A percentile compares a stretch with the other conserved stretches of the same genome.
phyloP scores from a whole-genome alignment of 1,140 invertebrate genomes.

The Drosophila leontia region DNA sequence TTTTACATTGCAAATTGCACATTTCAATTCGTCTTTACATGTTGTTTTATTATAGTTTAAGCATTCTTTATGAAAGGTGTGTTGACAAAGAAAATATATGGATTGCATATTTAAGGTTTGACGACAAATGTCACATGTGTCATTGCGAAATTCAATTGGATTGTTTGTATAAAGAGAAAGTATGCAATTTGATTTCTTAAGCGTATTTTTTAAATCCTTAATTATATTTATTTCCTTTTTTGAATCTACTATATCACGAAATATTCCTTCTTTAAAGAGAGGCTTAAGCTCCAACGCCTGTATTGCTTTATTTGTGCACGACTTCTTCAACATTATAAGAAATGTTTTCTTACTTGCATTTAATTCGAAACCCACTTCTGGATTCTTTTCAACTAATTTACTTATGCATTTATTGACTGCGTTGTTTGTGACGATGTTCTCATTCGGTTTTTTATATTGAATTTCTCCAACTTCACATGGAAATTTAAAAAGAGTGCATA shows the following conservation, averaged over 20 bases:
- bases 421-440: neutral
- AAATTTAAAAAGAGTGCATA: constrained; percentile 52
- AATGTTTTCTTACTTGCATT: constrained; percentile 33
- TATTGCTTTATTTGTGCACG: constrained; percentile 18
- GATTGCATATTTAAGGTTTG: constrained; percentile 52
- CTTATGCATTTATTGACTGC: constrained; percentile 16
- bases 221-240: constrained; percentile 22
- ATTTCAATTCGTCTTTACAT: constrained; percentile 12
- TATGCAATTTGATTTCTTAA: constrained; percentile 15
- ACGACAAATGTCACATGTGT: constrained; percentile 57
- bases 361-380: constrained; percentile 6
- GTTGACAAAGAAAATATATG: constrained; percentile 69
- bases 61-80: constrained; percentile 72
- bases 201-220: constrained; percentile 27
- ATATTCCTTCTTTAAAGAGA: constrained; percentile 32
- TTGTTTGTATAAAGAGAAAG: constrained; percentile 44
- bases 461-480: constrained; percentile 7
- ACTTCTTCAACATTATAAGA: constrained; percentile 48
- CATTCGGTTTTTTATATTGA: neutral
- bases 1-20: constrained; percentile 40
- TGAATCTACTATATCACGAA: neutral
- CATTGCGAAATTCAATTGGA: constrained; percentile 71
- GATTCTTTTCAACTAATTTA: constrained; percentile 22
- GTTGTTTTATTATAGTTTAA: constrained; percentile 31
- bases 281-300: constrained; percentile 31